Percentiles rank a stretch among this genome's conserved stretches.
Conservation (phyloP, 2,888 invertebrate genomes). For the Dolichomitus sp. region DNA sequence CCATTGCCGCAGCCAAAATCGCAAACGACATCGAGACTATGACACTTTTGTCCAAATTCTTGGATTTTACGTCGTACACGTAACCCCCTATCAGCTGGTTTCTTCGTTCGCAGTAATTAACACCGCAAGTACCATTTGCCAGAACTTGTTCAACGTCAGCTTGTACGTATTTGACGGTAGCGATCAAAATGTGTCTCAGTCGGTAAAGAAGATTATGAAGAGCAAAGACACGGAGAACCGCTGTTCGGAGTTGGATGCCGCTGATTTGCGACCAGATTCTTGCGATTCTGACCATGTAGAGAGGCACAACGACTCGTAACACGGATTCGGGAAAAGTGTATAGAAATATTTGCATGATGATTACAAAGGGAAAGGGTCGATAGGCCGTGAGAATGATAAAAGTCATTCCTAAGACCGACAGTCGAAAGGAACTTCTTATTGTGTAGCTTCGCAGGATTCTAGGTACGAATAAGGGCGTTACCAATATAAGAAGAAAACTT, state of each 20-base stretch:
- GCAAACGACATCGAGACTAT: constrained; percentile 3
- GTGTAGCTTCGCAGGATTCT: constrained; percentile 28
- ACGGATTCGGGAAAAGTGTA: constrained; percentile 44
- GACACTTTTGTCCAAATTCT: not conserved
- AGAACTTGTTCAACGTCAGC: not conserved
- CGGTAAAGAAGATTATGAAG: constrained; percentile 37
- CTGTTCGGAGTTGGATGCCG: constrained; percentile 16
- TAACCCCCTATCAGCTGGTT: constrained; percentile 29
- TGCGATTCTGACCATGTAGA: constrained; percentile 50
- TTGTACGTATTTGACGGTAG: constrained; percentile 30
- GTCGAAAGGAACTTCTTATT: constrained; percentile 29
- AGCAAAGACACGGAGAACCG: constrained; percentile 47
- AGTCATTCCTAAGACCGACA: constrained; percentile 33
- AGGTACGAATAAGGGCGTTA: constrained; percentile 53
- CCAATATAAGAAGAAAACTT: constrained; percentile 15
- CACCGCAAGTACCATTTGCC: constrained; percentile 16
- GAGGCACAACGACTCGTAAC: constrained; percentile 13
- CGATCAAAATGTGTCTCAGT: constrained; percentile 11
- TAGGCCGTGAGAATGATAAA: constrained; percentile 32
- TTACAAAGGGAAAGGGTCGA: constrained; percentile 40
- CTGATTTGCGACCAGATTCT: constrained; percentile 50
- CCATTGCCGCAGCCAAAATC: not conserved
- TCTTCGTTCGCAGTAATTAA: constrained; percentile 15
- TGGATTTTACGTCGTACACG: constrained; percentile 31
- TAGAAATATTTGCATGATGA: constrained; percentile 27